These are phyloP conservation scores for Meandrusa payeni DNA, from an alignment of 2,888 invertebrate species.

Conservation along the genomic window DNA sequence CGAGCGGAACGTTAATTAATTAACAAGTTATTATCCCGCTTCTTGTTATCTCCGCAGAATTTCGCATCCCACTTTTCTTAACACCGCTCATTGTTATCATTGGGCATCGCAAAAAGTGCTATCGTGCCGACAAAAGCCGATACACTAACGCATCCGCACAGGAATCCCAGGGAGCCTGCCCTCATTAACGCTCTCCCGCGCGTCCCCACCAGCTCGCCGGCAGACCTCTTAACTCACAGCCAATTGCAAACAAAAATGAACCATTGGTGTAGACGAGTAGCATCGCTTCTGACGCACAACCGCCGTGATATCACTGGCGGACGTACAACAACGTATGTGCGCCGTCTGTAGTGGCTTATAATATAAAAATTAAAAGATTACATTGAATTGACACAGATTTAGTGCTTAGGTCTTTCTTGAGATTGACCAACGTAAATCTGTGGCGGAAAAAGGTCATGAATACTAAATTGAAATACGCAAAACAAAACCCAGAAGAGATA, in stretches of 20 bases:
- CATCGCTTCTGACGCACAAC: constrained; percentile 29
- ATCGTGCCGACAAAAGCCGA: constrained; percentile 76
- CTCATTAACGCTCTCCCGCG: constrained; percentile 74
- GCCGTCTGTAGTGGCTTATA: background rate
- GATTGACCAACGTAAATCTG: background rate
- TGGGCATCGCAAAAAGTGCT: constrained; percentile 73
- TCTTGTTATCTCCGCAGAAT: constrained; percentile 56
- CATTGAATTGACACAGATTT: constrained; percentile 6
- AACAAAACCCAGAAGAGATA: background rate
- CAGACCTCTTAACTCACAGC: constrained; percentile 40
- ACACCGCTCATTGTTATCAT: constrained; percentile 73
- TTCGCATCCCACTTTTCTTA: constrained; percentile 57
- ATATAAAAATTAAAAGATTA: background rate
- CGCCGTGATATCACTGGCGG: background rate
- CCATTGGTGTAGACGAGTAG: constrained; percentile 27
- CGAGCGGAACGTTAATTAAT: constrained; percentile 50
- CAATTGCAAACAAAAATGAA: constrained; percentile 25
- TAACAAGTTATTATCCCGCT: constrained; percentile 52
- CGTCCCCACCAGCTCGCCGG: constrained; percentile 36
- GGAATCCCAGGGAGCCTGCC: constrained; percentile 68
- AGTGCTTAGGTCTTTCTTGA: constrained; percentile 7
- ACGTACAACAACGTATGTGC: constrained; percentile 26
- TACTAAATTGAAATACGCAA: background rate
- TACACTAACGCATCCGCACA: constrained; percentile 62
- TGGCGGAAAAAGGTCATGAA: background rate